Percentiles rank a stretch among this genome's conserved stretches.
phyloP scores from a whole-genome alignment of 2,797 vertebrate species.

The Propithecus deckenii region DNA sequence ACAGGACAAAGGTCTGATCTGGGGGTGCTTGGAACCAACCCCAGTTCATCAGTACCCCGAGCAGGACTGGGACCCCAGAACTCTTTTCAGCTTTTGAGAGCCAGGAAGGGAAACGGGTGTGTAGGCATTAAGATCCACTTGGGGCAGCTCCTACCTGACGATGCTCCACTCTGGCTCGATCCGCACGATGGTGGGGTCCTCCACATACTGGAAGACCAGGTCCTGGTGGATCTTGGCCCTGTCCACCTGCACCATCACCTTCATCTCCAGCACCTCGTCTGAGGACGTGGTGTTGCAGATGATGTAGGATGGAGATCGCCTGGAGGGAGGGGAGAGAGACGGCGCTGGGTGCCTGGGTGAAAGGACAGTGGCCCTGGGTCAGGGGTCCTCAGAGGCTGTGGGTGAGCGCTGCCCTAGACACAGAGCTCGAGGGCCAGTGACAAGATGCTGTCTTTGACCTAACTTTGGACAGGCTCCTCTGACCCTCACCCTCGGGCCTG shows the following conservation, averaged over 20 bases:
- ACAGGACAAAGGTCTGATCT: background rate
- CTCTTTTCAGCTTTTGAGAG: background rate
- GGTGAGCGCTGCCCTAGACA: fast-evolving
- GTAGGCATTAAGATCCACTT: too few relatives aligned
- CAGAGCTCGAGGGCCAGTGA: too few relatives aligned
- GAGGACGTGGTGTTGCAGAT: conserved; percentile 94
- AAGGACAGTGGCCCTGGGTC: fast-evolving
- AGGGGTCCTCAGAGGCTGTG: background rate
- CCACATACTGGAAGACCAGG: conserved; percentile 94
- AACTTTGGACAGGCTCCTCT: background rate
- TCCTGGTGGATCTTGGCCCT: conserved; percentile 94
- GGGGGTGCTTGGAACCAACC: background rate
- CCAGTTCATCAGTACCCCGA: background rate
- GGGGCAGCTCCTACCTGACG: conserved; percentile 88
- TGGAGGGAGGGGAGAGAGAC: conserved; percentile 67
- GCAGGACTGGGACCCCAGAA: background rate
- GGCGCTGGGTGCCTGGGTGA: background rate
- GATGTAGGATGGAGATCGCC: conserved; percentile 93
- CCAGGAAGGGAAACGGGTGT: background rate
- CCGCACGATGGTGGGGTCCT: conserved; percentile 95
- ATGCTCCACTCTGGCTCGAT: conserved; percentile 99
- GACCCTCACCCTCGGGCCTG: background rate
- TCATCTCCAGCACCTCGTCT: conserved; percentile 91
- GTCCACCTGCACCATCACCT: conserved; percentile 95
- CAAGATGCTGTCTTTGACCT: background rate